These are phyloP conservation scores for Dicyrtomina minuta DNA, from an alignment of 2,888 invertebrate species.

Conservation along the genomic window DNA sequence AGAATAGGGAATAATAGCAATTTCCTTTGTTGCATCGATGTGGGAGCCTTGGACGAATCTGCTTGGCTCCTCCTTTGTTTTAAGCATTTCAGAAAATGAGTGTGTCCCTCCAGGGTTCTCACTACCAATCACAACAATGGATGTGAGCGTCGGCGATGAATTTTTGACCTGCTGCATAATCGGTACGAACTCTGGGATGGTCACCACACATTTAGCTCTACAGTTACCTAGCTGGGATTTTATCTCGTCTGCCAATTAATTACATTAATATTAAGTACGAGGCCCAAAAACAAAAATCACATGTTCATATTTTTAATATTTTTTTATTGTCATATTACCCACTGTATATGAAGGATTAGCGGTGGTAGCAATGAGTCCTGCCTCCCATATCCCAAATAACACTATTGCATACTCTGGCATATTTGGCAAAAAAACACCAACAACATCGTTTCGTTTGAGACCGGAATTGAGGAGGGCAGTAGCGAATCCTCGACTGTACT, in stretches of 20 bases:
- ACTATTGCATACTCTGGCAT: constrained; percentile 52
- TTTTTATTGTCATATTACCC: too few relatives aligned
- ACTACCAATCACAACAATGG: constrained; percentile 38
- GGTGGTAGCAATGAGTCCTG: constrained; percentile 37
- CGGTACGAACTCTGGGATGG: background rate
- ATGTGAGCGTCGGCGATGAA: constrained; percentile 17
- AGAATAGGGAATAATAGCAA: constrained; percentile 23
- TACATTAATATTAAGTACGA: too few relatives aligned
- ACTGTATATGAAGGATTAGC: constrained; percentile 27
- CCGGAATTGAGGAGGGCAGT: constrained; percentile 42
- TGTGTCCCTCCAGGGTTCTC: constrained; percentile 42
- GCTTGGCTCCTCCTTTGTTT: constrained; percentile 3
- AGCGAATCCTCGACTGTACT: constrained; percentile 38
- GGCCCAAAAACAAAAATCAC: too few relatives aligned
- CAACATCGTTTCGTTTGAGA: constrained; percentile 39
- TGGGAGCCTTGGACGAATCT: constrained; percentile 8
- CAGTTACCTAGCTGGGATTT: too few relatives aligned
- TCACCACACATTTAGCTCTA: background rate
- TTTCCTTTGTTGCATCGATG: background rate
- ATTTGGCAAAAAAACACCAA: constrained; percentile 53
- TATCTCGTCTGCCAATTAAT: too few relatives aligned
- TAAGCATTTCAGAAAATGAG: constrained; percentile 46
- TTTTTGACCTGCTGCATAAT: background rate
- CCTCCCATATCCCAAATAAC: constrained; percentile 48
- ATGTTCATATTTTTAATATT: too few relatives aligned